Percentiles rank a stretch among this genome's conserved stretches.
phyloP scores from a whole-genome alignment of 2,888 invertebrate genomes.

The Hemicrepidius hirtus region DNA sequence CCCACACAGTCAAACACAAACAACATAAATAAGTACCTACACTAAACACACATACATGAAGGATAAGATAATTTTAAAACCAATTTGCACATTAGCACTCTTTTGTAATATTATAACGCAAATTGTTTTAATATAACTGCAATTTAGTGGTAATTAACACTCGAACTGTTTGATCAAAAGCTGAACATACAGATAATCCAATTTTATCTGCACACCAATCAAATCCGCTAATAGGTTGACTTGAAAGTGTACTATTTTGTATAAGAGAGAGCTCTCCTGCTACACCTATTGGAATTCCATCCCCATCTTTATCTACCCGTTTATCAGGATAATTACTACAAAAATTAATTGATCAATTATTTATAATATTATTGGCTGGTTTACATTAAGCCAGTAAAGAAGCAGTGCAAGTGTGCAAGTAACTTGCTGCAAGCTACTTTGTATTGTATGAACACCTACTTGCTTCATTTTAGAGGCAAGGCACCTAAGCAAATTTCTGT shows the following conservation, averaged over 20 bases:
- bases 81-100: background rate
- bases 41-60: too few relatives aligned
- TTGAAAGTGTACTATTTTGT: constrained; percentile 87
- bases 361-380: too few relatives aligned
- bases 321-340: constrained; percentile 81
- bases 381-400: too few relatives aligned
- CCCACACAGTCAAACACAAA: too few relatives aligned
- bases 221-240: constrained; percentile 91
- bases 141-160: constrained; percentile 92
- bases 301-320: constrained; percentile 80
- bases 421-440: too few relatives aligned
- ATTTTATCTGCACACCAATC: constrained; percentile 95
- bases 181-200: constrained; percentile 90
- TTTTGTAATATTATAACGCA: background rate
- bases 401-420: too few relatives aligned
- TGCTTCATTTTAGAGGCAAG: too few relatives aligned
- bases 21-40: too few relatives aligned
- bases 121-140: constrained; percentile 76
- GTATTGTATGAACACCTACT: too few relatives aligned
- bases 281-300: constrained; percentile 84
- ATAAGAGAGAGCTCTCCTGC: constrained; percentile 84
- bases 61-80: too few relatives aligned
- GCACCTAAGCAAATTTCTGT: too few relatives aligned
- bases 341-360: constrained; percentile 27
- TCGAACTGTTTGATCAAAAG: constrained; percentile 93